Base-by-base conservation (phyloP, 2,797 vertebrate species). In the Staurois parvus region DNA sequence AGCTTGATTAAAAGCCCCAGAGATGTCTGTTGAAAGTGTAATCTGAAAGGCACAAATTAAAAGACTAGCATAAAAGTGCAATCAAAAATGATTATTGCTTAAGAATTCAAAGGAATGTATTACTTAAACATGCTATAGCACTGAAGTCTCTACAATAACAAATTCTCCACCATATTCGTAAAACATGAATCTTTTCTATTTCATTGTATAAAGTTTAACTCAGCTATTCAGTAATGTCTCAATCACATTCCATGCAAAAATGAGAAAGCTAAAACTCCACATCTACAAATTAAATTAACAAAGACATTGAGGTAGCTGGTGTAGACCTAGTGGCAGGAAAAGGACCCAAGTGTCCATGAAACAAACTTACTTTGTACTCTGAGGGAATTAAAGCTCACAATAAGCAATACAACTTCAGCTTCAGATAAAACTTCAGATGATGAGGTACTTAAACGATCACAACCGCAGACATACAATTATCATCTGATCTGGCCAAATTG, bases 1-100 rank as follows among this genome's bases (percentile, higher is more conserved):
- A 66, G 79, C 73, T 78, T 86, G 79, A 83, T 86, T 78, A 86
- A 82, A 82, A 82, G 67, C 79, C 79, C 79, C 59, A 32, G 74
- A 77, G 85, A 82, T 82, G 29, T 86, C 73, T 77, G 37, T 74
- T 77, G 72, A 77, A 82, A 86, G 76, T 37, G 72, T 81, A 52
- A 85, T 80, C 76, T 81, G 79, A 85, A 76, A 85, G 48, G 48
- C 64, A 85, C 28, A 70, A 70, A 81, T 81, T 69, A 81, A 75
- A 42, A 70, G 84, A 70, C 62, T 81, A 72, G 59, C 72, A 76
- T 75, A 81, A 80, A 80, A 75, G 45, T 72, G 37, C 59, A 85
- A 79, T 79, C 76, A 72, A 67, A 84, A 84, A 85, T 72, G 28
- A 37, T 64, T 85, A 68, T 79, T 85, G 76, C 83, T 72, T 79